These are phyloP conservation scores for Sarcoramphus papa DNA, from an alignment of 2,797 vertebrate species.

Conservation along the genomic window DNA sequence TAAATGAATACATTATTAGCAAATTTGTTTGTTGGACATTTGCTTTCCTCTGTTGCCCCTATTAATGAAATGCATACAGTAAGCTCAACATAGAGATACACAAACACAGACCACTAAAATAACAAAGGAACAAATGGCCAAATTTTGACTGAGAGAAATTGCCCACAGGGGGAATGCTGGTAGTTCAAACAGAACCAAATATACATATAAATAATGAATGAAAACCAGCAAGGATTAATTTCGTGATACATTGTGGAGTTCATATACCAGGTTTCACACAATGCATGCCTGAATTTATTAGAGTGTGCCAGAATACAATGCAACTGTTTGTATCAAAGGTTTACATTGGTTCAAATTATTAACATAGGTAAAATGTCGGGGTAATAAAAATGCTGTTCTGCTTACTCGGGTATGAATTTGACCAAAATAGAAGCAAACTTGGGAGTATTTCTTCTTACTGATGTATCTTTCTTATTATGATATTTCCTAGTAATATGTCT, in stretches of 20 bases:
- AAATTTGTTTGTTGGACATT: background rate
- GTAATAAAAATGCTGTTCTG: background rate
- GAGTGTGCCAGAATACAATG: background rate
- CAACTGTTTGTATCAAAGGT: background rate
- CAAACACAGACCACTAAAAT: background rate
- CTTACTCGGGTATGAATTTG: background rate
- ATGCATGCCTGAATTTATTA: background rate
- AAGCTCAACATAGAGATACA: background rate
- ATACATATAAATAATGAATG: background rate
- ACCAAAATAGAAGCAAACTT: background rate
- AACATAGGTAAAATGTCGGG: background rate
- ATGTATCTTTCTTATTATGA: background rate
- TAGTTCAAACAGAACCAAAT: background rate
- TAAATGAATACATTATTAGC: background rate
- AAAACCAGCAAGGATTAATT: background rate
- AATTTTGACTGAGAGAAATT: background rate
- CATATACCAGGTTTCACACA: background rate
- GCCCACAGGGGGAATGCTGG: fast-evolving
- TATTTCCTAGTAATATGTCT: background rate
- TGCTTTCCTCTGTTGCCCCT: background rate
- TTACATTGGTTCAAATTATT: background rate
- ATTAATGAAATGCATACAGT: background rate
- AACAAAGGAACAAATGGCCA: background rate
- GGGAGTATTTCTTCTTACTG: background rate
- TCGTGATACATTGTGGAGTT: background rate